phyloP scores from a whole-genome alignment of 1,140 invertebrate species.

The Cheumatopsyche charites region DNA sequence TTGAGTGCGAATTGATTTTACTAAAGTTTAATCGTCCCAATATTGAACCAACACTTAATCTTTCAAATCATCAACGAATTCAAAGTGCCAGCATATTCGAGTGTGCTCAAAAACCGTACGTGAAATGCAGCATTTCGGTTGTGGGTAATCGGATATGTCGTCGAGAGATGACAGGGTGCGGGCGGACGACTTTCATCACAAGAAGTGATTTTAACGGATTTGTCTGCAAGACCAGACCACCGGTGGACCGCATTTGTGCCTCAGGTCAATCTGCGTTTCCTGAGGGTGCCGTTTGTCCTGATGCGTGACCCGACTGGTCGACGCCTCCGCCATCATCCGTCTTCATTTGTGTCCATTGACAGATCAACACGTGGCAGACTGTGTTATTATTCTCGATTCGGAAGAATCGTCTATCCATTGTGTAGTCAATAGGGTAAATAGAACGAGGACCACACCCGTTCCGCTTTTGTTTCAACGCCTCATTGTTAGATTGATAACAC shows the following conservation, averaged over 20 bases:
- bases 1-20: too few relatives aligned
- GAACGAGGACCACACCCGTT: conserved; percentile 24
- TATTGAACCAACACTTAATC: too few relatives aligned
- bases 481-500: conserved; percentile 34
- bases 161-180: conserved; percentile 24
- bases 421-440: neutral
- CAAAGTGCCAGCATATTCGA: too few relatives aligned
- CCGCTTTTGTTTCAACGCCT: neutral
- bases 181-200: conserved; percentile 22
- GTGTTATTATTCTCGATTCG: neutral
- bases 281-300: neutral
- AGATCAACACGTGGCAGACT: neutral
- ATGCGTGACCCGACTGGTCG: neutral
- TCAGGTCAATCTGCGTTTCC: conserved; percentile 1
- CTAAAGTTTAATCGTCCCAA: too few relatives aligned
- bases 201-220: neutral
- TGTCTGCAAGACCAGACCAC: too few relatives aligned
- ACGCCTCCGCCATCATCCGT: conserved; percentile 1
- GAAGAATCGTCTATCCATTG: neutral
- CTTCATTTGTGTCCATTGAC: conserved; percentile 17
- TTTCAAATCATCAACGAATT: too few relatives aligned
- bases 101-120: too few relatives aligned
- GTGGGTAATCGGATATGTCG: conserved; percentile 28
- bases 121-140: neutral
- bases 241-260: too few relatives aligned